Percentiles rank a stretch among this genome's conserved stretches.
Conservation (phyloP, 2,113 vertebrate genomes). For the Campylomormyrus tamandua region DNA sequence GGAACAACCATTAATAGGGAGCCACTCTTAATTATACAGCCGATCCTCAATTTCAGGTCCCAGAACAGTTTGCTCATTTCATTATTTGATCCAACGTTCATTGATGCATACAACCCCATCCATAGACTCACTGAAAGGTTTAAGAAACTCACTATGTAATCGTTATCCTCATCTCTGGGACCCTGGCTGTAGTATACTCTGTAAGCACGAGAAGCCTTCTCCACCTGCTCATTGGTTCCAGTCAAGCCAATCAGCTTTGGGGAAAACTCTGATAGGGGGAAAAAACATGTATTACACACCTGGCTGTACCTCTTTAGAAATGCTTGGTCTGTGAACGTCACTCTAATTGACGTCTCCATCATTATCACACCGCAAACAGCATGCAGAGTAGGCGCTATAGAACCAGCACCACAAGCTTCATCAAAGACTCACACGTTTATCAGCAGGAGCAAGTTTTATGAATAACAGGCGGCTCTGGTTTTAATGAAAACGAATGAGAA, state of each 20-base stretch:
- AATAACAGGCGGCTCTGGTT: not conserved
- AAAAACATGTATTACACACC: not conserved
- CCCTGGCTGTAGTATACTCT: constrained; percentile 92
- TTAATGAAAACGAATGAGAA: not conserved
- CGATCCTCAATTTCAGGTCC: not conserved
- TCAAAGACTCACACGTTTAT: not conserved
- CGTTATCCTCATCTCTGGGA: constrained; percentile 89
- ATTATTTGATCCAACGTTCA: not conserved
- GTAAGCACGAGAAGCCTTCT: constrained; percentile 76
- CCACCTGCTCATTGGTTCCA: constrained; percentile 67
- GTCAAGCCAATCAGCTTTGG: constrained; percentile 87
- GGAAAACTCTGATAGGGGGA: constrained; percentile 75
- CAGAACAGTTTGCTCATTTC: not conserved
- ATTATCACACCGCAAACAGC: not conserved
- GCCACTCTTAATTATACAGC: not conserved
- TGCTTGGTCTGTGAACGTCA: not conserved
- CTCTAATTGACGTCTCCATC: not conserved
- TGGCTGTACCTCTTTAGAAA: not conserved
- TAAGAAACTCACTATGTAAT: constrained; percentile 86
- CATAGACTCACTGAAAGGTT: not conserved
- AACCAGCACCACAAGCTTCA: not conserved
- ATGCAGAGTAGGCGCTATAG: not conserved
- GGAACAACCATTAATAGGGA: not conserved
- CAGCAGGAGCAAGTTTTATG: not conserved
- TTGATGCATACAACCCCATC: not conserved